A percentile compares a stretch with the other conserved stretches of the same genome.
Conservation (phyloP, 1,140 invertebrate genomes). For the Microplitis mediator region DNA sequence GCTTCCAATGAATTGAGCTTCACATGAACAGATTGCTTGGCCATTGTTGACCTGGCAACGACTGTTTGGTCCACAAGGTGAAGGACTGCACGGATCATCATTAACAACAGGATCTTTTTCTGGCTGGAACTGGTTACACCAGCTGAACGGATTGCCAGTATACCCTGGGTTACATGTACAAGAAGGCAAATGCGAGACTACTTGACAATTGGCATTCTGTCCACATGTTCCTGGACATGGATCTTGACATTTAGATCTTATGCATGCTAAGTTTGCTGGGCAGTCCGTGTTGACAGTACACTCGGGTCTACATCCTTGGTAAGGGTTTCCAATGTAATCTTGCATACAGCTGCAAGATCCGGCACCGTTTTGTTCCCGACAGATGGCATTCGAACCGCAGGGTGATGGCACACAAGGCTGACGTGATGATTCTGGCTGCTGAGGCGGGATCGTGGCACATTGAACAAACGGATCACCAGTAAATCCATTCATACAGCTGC, state of each 20-base stretch:
- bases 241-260: slow-evolving; percentile 75
- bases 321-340: slow-evolving; percentile 75
- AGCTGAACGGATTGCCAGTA: slow-evolving; percentile 75
- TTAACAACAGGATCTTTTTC: slow-evolving; percentile 14
- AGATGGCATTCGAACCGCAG: slow-evolving; percentile 77
- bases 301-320: slow-evolving; percentile 76
- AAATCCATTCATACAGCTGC: slow-evolving; percentile 69
- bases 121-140: slow-evolving; percentile 59
- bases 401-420: slow-evolving; percentile 73
- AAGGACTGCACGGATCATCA: slow-evolving; percentile 62
- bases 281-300: slow-evolving; percentile 78
- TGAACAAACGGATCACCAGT: slow-evolving; percentile 72
- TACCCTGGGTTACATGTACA: slow-evolving; percentile 76
- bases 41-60: slow-evolving; percentile 60
- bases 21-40: slow-evolving; percentile 62
- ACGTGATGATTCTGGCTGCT: slow-evolving; percentile 27
- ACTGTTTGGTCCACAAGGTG: slow-evolving; percentile 66
- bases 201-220: slow-evolving; percentile 74
- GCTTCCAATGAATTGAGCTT: slow-evolving; percentile 62
- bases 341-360: slow-evolving; percentile 73
- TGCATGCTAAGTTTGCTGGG: slow-evolving; percentile 73
- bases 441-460: slow-evolving; percentile 63
- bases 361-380: slow-evolving; percentile 68
- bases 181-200: slow-evolving; percentile 74
- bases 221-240: slow-evolving; percentile 81